These are phyloP conservation scores for Drosophila acutilabella DNA, from an alignment of 2,888 invertebrate genomes.

Conservation along the genomic window DNA sequence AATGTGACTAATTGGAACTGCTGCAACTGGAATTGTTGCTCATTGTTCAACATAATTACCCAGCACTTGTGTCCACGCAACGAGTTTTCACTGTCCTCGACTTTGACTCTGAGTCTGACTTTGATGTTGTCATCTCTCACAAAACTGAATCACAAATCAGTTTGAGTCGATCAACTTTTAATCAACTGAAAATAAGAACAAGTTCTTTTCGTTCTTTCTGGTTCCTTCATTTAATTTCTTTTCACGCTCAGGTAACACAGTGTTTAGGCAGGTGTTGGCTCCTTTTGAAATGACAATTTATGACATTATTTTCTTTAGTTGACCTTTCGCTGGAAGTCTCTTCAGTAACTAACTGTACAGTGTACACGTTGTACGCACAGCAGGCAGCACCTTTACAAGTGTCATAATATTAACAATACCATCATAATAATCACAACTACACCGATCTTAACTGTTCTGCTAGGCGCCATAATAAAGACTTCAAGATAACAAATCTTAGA, in stretches of 20 bases:
- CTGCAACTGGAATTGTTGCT: conserved; percentile 65
- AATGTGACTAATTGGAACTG: conserved; percentile 76
- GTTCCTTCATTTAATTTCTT: background rate
- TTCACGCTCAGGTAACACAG: conserved; percentile 38
- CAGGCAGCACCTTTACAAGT: conserved; percentile 38
- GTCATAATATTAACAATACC: conserved; percentile 63
- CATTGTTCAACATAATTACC: conserved; percentile 68
- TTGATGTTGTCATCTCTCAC: conserved; percentile 56
- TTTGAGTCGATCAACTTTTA: conserved; percentile 25
- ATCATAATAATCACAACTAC: conserved; percentile 18
- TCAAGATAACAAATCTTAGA: background rate
- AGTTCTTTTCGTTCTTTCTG: background rate
- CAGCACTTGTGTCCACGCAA: conserved; percentile 47
- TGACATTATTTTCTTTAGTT: conserved; percentile 54
- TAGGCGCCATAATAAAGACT: conserved; percentile 18
- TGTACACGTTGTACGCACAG: conserved; percentile 35
- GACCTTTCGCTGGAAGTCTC: conserved; percentile 56
- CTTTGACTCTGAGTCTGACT: conserved; percentile 33
- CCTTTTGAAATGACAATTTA: conserved; percentile 67
- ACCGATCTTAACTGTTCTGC: background rate
- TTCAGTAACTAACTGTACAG: conserved; percentile 51
- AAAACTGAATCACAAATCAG: conserved; percentile 54
- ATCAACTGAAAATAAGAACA: conserved; percentile 23
- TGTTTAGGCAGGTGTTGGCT: conserved; percentile 37
- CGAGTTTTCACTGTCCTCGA: conserved; percentile 33